These are phyloP conservation scores for Oscheius myriophilus DNA, from an alignment of 2,888 invertebrate species.

Conservation along the genomic window DNA sequence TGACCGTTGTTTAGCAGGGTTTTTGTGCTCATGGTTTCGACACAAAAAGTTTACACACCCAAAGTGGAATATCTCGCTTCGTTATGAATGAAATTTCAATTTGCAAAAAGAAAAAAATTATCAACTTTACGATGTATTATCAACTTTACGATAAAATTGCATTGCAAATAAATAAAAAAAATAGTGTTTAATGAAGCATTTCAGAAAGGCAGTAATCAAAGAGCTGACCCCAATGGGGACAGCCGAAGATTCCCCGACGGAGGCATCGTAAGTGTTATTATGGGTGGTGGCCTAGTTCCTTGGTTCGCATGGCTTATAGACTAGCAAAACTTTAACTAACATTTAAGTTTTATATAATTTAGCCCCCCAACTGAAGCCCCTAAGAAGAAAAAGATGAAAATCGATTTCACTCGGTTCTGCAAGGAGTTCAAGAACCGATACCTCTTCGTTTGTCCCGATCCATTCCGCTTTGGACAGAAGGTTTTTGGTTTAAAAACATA, in stretches of 20 bases:
- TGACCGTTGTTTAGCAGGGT: no score
- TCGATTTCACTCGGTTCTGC: conserved; percentile 57
- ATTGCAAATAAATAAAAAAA: not conserved
- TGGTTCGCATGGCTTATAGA: not conserved
- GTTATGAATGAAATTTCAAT: no score
- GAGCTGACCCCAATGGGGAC: conserved; percentile 28
- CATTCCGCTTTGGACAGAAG: conserved; percentile 59
- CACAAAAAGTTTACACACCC: no score
- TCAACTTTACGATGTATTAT: no score
- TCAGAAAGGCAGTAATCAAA: conserved; percentile 28
- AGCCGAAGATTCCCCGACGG: not conserved
- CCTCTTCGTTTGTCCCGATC: conserved; percentile 67
- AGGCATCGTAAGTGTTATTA: conserved; percentile 1
- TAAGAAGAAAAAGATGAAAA: conserved; percentile 35
- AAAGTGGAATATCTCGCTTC: no score
- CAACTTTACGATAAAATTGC: no score
- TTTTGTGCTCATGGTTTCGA: no score
- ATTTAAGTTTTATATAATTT: no score
- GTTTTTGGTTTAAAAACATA: no score
- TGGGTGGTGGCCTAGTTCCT: not conserved
- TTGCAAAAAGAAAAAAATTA: no score
- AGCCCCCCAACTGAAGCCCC: conserved; percentile 1
- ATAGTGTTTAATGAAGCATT: not conserved
- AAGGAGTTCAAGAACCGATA: conserved; percentile 66
- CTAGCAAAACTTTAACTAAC: no score